phyloP scores from a whole-genome alignment of 2,888 invertebrate species.

The Aporophyla nigra region DNA sequence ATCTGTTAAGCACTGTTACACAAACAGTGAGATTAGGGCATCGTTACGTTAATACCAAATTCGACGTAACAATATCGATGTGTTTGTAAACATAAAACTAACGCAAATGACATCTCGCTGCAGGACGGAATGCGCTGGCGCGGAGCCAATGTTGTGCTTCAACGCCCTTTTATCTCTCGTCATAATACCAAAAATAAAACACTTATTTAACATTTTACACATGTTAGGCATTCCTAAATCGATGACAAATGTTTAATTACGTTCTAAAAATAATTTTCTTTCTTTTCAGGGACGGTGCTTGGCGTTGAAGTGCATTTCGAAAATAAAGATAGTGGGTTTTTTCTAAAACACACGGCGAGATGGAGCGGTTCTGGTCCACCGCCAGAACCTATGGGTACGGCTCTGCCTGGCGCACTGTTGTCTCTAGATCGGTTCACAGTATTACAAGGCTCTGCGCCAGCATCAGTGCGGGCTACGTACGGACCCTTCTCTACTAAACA shows the following conservation, averaged over 20 bases:
- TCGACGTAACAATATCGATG: slow-evolving; percentile 70
- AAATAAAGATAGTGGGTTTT: slow-evolving; percentile 97
- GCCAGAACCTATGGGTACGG: slow-evolving; percentile 86
- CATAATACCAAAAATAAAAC: slow-evolving; percentile 81
- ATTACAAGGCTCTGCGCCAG: slow-evolving; percentile 97
- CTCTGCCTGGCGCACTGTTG: slow-evolving; percentile 93
- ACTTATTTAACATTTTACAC: slow-evolving; percentile 82
- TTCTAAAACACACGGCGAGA: slow-evolving; percentile 95
- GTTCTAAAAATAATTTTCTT: slow-evolving; percentile 71
- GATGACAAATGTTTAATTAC: slow-evolving; percentile 71
- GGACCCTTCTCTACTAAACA: slow-evolving; percentile 99
- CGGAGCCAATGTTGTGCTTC: slow-evolving; percentile 81
- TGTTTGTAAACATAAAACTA: slow-evolving; percentile 83
- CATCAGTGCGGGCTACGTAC: slow-evolving; percentile 97
- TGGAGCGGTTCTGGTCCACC: slow-evolving; percentile 92
- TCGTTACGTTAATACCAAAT: slow-evolving; percentile 32
- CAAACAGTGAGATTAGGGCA: slow-evolving; percentile 10
- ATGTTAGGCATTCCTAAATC: slow-evolving; percentile 73
- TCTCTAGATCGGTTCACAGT: slow-evolving; percentile 97
- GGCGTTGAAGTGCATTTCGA: slow-evolving; percentile 97
- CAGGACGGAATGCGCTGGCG: slow-evolving; percentile 82
- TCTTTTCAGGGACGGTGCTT: slow-evolving; percentile 92
- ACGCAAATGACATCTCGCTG: slow-evolving; percentile 76
- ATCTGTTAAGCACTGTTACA: slow-evolving; percentile 8
- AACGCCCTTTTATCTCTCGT: slow-evolving; percentile 84